Conservation (phyloP, 2,888 invertebrate genomes). For the Campopleginae sp. region DNA sequence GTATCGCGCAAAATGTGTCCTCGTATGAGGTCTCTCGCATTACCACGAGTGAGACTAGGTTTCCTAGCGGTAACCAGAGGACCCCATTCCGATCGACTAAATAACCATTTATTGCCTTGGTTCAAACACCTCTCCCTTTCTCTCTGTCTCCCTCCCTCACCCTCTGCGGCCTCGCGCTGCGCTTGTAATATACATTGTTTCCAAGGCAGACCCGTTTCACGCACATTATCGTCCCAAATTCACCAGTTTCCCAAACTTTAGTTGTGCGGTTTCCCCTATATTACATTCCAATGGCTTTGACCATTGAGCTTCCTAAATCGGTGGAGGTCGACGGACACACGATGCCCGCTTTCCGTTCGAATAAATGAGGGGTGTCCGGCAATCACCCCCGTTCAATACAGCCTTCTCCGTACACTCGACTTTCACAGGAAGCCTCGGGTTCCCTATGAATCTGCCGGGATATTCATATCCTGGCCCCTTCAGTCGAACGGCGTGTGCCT, state of each 20-base stretch:
- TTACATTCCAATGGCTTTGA: not conserved
- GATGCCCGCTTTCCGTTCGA: not conserved
- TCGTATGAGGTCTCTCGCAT: slow-evolving; percentile 24
- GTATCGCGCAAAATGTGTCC: slow-evolving; percentile 53
- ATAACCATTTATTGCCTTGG: slow-evolving; percentile 49
- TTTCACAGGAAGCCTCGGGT: not conserved
- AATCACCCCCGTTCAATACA: slow-evolving; percentile 1
- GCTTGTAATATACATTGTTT: slow-evolving; percentile 25
- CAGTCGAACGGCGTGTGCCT: not conserved
- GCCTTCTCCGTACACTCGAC: not conserved
- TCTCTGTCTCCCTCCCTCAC: not conserved
- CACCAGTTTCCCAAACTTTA: slow-evolving; percentile 30
- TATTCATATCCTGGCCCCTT: not conserved
- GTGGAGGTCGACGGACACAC: not conserved
- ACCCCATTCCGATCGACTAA: slow-evolving; percentile 41
- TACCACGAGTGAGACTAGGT: slow-evolving; percentile 24
- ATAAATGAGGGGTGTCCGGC: slow-evolving; percentile 28
- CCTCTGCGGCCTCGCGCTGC: not conserved
- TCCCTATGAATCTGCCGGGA: not conserved
- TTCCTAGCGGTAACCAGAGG: slow-evolving; percentile 9
- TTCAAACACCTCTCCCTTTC: slow-evolving; percentile 16
- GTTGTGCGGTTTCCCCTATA: slow-evolving; percentile 24
- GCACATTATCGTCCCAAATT: slow-evolving; percentile 50
- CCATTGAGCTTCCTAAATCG: slow-evolving; percentile 1
- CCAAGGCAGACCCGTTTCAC: slow-evolving; percentile 27